These are phyloP conservation scores for Macropus fuliginosus DNA, from an alignment of 2,797 vertebrate species.

Conservation along the genomic window DNA sequence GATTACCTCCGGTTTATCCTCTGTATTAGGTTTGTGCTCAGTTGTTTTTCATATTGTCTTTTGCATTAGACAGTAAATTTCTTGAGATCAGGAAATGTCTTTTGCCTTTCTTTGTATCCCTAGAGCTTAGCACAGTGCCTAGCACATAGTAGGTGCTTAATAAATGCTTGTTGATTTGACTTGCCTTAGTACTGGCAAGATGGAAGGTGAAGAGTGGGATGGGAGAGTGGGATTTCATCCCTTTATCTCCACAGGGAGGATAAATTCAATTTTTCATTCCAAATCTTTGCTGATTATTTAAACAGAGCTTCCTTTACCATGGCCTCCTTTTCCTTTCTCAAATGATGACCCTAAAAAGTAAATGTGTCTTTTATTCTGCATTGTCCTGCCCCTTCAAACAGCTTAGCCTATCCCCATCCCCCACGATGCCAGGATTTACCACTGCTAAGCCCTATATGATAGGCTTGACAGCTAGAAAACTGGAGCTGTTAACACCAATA, in stretches of 20 bases:
- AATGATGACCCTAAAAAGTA: not conserved
- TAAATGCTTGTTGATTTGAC: not conserved
- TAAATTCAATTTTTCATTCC: not conserved
- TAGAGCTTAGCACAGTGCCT: not conserved
- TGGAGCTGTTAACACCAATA: not conserved
- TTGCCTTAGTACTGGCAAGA: not conserved
- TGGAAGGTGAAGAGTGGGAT: not conserved
- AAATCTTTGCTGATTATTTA: not conserved
- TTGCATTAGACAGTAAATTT: not conserved
- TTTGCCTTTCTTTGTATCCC: not conserved
- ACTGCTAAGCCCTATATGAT: not conserved
- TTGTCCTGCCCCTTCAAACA: not conserved
- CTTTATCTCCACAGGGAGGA: not conserved
- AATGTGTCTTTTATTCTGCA: not conserved
- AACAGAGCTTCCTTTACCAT: not conserved
- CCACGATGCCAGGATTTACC: not conserved
- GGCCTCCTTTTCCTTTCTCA: not conserved
- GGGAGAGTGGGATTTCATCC: not conserved
- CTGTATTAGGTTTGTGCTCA: not conserved
- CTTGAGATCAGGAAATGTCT: not conserved
- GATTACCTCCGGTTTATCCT: not conserved
- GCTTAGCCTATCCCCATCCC: not conserved
- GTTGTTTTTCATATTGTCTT: not conserved
- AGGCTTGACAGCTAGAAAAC: not conserved
- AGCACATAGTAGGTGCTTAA: not conserved